These are phyloP conservation scores for Nothobranchius furzeri DNA, from an alignment of 2,113 vertebrate genomes.

Conservation along the genomic window DNA sequence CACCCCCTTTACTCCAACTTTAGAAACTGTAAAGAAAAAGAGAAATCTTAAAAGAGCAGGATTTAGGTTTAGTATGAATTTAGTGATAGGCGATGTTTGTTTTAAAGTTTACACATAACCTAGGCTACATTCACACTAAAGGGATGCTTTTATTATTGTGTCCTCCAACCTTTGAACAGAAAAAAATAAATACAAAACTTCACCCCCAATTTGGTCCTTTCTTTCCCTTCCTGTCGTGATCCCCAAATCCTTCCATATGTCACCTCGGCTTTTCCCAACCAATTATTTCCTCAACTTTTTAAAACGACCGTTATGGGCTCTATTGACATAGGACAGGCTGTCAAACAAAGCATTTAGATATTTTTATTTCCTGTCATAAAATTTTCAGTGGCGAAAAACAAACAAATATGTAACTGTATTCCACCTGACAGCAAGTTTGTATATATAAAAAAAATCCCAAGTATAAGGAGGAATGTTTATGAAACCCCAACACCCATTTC, in stretches of 20 bases:
- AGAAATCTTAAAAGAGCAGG: conserved; percentile 4
- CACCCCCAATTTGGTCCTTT: conserved; percentile 31
- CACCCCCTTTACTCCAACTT: background rate
- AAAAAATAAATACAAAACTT: conserved; percentile 38
- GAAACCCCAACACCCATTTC: background rate
- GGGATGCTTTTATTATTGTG: conserved; percentile 32
- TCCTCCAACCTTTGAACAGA: conserved; percentile 47
- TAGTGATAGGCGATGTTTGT: conserved; percentile 9
- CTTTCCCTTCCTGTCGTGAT: conserved; percentile 22
- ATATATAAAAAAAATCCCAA: background rate
- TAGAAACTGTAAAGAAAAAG: background rate
- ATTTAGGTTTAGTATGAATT: conserved; percentile 12
- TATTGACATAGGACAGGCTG: conserved; percentile 55
- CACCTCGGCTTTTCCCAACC: conserved; percentile 9
- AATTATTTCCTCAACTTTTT: conserved; percentile 21
- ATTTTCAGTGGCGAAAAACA: background rate
- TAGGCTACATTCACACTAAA: conserved; percentile 6
- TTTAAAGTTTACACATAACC: conserved; percentile 17
- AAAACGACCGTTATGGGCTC: conserved; percentile 28
- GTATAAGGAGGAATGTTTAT: conserved; percentile 1
- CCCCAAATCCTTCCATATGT: conserved; percentile 31
- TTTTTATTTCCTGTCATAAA: conserved; percentile 19
- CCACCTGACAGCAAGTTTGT: conserved; percentile 35
- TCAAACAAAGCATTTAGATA: conserved; percentile 40
- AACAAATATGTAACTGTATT: conserved; percentile 15